Evolutionary conservation across 2,113 vertebrate species (phyloP).

Genomic region (Dunckerocampus dactyliophorus): DNA sequence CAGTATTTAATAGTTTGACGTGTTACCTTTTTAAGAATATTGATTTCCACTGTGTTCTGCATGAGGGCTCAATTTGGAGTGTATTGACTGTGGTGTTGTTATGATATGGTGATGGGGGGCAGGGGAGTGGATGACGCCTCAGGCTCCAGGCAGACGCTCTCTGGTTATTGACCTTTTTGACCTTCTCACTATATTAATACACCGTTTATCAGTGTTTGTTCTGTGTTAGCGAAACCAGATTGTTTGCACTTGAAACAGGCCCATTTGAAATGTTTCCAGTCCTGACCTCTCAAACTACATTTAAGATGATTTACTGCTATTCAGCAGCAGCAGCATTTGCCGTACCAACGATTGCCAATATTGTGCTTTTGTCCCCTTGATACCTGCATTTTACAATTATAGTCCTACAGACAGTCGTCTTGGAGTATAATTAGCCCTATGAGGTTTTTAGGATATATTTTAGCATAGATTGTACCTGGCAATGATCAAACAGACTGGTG

Average conservation of each 20-base stretch:
- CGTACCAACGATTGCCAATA: too few relatives aligned
- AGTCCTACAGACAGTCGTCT: too few relatives aligned
- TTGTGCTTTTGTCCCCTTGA: too few relatives aligned
- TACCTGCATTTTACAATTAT: too few relatives aligned
- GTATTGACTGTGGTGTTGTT: slow-evolving; percentile 75
- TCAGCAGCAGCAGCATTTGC: too few relatives aligned
- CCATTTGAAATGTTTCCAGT: slow-evolving; percentile 14
- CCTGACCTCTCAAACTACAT: not conserved
- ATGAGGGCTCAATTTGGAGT: slow-evolving; percentile 71
- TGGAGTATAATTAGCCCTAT: too few relatives aligned
- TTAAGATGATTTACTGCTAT: not conserved
- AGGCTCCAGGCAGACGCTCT: slow-evolving; percentile 70
- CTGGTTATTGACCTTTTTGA: slow-evolving; percentile 72
- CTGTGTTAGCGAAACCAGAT: slow-evolving; percentile 19
- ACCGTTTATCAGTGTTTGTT: not conserved
- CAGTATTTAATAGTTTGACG: slow-evolving; percentile 78
- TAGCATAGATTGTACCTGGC: too few relatives aligned
- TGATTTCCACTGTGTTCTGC: slow-evolving; percentile 67
- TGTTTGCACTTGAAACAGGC: slow-evolving; percentile 12
- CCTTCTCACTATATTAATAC: slow-evolving; percentile 53
- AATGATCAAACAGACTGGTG: too few relatives aligned
- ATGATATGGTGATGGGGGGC: slow-evolving; percentile 66
- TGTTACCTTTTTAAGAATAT: slow-evolving; percentile 80
- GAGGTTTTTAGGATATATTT: too few relatives aligned
- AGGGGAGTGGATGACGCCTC: slow-evolving; percentile 17